Evolutionary conservation across 2,113 vertebrate species (phyloP), one percentile per base, ranked within the genome.

Genomic region (Pelmatolapia mariae): DNA sequence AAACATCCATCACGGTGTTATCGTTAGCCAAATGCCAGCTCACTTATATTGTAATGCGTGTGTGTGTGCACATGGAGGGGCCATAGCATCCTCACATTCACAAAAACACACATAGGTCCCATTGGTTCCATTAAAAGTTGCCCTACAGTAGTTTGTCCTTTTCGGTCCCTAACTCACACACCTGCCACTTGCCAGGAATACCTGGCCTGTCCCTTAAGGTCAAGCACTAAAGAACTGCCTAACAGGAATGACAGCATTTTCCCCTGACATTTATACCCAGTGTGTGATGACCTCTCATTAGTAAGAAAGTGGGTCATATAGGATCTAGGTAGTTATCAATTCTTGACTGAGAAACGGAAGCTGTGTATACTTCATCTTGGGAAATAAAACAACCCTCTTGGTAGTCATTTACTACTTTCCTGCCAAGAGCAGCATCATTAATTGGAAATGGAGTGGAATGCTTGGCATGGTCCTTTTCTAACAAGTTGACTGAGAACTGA

Each of bases 401-500:
- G 93, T 95, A 94, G 92, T 93, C 88, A 89, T 96, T 95, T 91
- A 89, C 91, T 71, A 88, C 82, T 89, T 91, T 89, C 85, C 93
- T 95, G 94, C 96, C 95, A 95, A 93, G 90, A 95, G 93, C 92
- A 80, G 91, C 86, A 94, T 93, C 93, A 94, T 96, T 96, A 94
- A 95, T 95, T 94, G 94, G 94, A 95, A 95, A 95, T 92, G 92
- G 90, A 96, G 93, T 91, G 87, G 91, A 95, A 93, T 91, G 87
- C 90, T 95, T 96, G 94, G 92, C 92, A 88, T 91, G 93, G 86
- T 66, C 86, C 80, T 92, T 92, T 92, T 90, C 91, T 93, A 93
- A 92, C 89, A 93, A 95, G 91, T 91, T 94, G 91, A 91, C 94
- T 87, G 86, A 92, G 86, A 93, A 91, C 52, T 18, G 53, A 78